Conservation (phyloP, 2,797 vertebrate genomes). For the Morelia viridis region DNA sequence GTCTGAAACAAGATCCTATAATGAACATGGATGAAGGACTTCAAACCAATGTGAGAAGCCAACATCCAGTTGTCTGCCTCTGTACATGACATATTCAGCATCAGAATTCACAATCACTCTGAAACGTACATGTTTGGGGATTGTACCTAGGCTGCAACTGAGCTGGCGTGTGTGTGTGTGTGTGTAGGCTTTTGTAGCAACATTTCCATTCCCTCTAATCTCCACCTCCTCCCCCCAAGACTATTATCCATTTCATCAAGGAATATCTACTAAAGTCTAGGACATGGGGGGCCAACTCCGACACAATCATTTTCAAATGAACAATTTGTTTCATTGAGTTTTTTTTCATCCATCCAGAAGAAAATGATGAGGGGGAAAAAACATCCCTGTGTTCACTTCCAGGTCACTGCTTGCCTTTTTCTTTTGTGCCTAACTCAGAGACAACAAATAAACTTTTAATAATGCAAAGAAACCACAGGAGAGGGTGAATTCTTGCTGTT, state of each 20-base stretch:
- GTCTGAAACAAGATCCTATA: too few relatives aligned
- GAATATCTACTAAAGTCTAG: conserved; percentile 9
- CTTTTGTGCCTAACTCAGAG: conserved; percentile 51
- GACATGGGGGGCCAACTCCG: conserved; percentile 15
- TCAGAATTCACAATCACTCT: too few relatives aligned
- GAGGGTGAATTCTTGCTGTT: conserved; percentile 40
- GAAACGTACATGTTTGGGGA: too few relatives aligned
- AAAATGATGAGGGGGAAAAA: conserved; percentile 46
- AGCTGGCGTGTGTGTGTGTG: neutral
- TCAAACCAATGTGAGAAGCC: too few relatives aligned
- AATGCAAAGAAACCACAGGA: conserved; percentile 54
- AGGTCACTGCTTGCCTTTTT: conserved; percentile 55
- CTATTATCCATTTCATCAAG: conserved; percentile 1
- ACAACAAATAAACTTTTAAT: conserved; percentile 62
- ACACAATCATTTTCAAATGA: conserved; percentile 47
- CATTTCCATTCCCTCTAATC: neutral
- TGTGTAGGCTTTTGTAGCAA: neutral
- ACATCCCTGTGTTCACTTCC: conserved; percentile 53
- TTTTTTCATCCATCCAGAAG: conserved; percentile 42
- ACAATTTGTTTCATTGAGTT: neutral
- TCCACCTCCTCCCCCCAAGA: neutral
- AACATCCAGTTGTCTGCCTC: too few relatives aligned
- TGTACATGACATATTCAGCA: too few relatives aligned
- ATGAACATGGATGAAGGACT: too few relatives aligned
- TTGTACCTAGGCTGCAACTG: too few relatives aligned